Base-by-base conservation (phyloP, 35 echinoderm and acorn worm genomes). In the Patiria miniata region DNA sequence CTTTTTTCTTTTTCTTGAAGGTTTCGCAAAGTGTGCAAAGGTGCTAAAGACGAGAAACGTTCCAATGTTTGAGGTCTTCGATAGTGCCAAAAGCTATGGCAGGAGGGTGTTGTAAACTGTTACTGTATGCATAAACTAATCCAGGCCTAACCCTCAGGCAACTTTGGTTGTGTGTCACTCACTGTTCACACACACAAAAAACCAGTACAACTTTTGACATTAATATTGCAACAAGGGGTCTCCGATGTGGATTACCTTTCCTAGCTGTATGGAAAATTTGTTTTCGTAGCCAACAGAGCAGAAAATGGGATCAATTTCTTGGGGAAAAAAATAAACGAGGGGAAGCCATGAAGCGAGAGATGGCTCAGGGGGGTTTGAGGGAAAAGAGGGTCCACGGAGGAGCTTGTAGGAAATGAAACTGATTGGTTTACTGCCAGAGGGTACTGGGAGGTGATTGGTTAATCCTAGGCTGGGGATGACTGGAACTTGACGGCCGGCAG, bases 271-370 rank as follows among this genome's bases (percentile, higher is more conserved):
- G 21, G 65, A 30, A 73, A 73, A 73, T 73, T 73, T 73, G 65
- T 73, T 73, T 73, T 73, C 65, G 65, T 30, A 73, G 65, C 65
- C 34, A 34, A 73, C 65, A 10, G 65, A 73, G 65, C 65, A 73
- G 65, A 73, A 73, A 73, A 73, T 73, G 65, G 65, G 65, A 73
- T 73, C 65, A 73, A 73, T 73, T 73, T 73, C 65, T 73, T 30
- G 21, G 29, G 42, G 26, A 73, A 73, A n/a, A n/a, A n/a, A 73
- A 73, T 73, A 73, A 73, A 73, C 29, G 65, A 73, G 34, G 65
- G 65, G 65, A 73, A 32, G 65, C 42, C 34, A 30, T 73, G 65
- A 73, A 34, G 65, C 65, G 26, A 73, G n/a, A n/a, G 9, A 2
- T 73, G 65, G 65, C 65, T 73, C 65, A 22, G 26, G 65, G 65